Evolutionary conservation across 1,140 invertebrate species (phyloP).

Genomic region (Drosophila repletoides): DNA sequence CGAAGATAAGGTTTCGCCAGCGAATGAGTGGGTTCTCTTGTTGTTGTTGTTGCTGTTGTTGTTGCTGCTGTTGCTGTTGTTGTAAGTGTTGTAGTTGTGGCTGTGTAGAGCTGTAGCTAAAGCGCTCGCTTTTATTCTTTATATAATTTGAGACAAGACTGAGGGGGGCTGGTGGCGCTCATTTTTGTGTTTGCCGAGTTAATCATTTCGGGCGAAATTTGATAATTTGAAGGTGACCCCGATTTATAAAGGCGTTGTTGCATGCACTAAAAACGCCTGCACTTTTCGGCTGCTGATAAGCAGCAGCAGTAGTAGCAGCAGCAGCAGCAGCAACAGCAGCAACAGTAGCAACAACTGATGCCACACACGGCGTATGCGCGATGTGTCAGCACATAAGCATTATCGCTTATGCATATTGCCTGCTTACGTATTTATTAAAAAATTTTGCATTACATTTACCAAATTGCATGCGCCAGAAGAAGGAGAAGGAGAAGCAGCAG

Average conservation of each 20-base stretch:
- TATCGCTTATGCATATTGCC: slow-evolving; percentile 72
- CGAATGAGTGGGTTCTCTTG: slow-evolving; percentile 53
- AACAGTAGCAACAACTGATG: slow-evolving; percentile 25
- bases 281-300: slow-evolving; percentile 64
- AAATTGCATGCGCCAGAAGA: slow-evolving; percentile 35
- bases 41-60: slow-evolving; percentile 31
- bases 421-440: slow-evolving; percentile 76
- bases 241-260: slow-evolving; percentile 53
- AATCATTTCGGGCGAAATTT: slow-evolving; percentile 79
- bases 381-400: slow-evolving; percentile 48
- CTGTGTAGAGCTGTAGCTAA: slow-evolving; percentile 29
- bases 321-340: slow-evolving; percentile 14
- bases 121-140: slow-evolving; percentile 58
- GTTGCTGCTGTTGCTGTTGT: slow-evolving; percentile 31
- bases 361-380: slow-evolving; percentile 51
- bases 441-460: slow-evolving; percentile 60
- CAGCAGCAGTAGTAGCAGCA: background rate
- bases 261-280: slow-evolving; percentile 42
- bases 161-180: background rate
- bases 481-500: background rate
- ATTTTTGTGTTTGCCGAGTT: slow-evolving; percentile 70
- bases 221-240: slow-evolving; percentile 79
- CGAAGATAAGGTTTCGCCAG: slow-evolving; percentile 72
- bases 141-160: slow-evolving; percentile 56
- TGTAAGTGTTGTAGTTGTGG: slow-evolving; percentile 29